Evolutionary conservation across 2,888 invertebrate species (phyloP), one percentile per base, ranked within the genome.

Genomic region (Asteroscopus sphinx): DNA sequence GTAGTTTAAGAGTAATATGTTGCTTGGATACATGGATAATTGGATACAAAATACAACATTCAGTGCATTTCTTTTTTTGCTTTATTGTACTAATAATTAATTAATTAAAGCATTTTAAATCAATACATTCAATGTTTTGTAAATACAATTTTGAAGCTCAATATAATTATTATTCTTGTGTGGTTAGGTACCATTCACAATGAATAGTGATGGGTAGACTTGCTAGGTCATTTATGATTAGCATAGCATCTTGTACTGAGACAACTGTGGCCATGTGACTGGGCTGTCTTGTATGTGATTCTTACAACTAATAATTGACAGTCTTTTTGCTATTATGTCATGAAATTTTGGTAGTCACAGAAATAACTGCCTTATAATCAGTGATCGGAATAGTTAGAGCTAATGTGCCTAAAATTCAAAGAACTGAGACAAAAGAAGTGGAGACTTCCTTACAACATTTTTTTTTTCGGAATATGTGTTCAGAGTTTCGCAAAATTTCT

Each of bases 141-240:
- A 9, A 28, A 28, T 28, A 28, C 5, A 15, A 4, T 21, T 36
- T 5, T 37, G 16, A 15, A 21, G 2, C 7, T 9, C 25, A 8
- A 7, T 32, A 16, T 2, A n/a, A n/a, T n/a, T n/a, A 12, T 44
- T 13, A 12, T 30, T 33, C 8, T 25, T 17, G 12, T 44, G n/a
- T 37, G 2, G 8, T 25, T 37, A 17, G 17, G n/a, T 12, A 5
- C 15, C 17, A 51, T 47, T 33, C 15, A 28, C 15, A 33, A 30
- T 40, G 21, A 41, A 40, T 26, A 37, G 12, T 47, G 15, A 39
- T 15, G 32, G 2, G 8, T 21, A 3, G 17, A 2, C 17, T 37
- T 16, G 11, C 5, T 25, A 35, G 12, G 7, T 28, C 6, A 37
- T 62, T 32, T 30, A 39, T 28, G 6, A 16, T 36, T 40, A 44